phyloP scores from a whole-genome alignment of 2,797 vertebrate genomes.

The Paedocypris micromegethes region DNA sequence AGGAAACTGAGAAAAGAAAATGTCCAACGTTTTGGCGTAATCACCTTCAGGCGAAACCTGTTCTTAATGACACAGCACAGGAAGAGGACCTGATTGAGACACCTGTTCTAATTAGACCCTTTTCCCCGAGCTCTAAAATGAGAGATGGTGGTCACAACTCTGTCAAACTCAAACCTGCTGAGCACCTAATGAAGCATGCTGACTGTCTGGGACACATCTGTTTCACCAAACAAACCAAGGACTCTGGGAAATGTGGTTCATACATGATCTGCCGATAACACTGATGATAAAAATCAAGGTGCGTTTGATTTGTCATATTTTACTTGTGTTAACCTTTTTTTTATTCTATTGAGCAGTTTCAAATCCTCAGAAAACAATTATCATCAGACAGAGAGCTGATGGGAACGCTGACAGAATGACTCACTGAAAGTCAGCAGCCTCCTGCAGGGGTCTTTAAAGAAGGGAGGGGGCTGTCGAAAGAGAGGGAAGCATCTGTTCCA shows the following conservation, averaged over 20 bases:
- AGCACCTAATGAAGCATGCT: conserved; percentile 38
- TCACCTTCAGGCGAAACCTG: conserved; percentile 32
- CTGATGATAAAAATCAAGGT: conserved; percentile 8
- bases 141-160: conserved; percentile 6
- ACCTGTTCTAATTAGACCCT: conserved; percentile 41
- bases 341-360: conserved; percentile 22
- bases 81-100: conserved; percentile 34
- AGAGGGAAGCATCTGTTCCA: conserved; percentile 43
- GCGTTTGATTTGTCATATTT: conserved; percentile 9
- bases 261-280: not conserved
- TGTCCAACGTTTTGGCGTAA: conserved; percentile 10
- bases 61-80: conserved; percentile 27
- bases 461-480: not conserved
- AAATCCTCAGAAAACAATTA: conserved; percentile 5
- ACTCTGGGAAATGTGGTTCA: conserved; percentile 28
- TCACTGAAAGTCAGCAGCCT: conserved; percentile 27
- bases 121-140: conserved; percentile 11
- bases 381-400: conserved; percentile 1
- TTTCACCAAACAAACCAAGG: not conserved
- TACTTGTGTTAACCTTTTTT: conserved; percentile 21
- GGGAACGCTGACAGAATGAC: conserved; percentile 7
- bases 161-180: conserved; percentile 25
- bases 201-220: conserved; percentile 28
- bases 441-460: conserved; percentile 21
- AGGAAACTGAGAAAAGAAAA: conserved; percentile 19